These are phyloP conservation scores for Graptemys geographica DNA, from an alignment of 2,797 vertebrate genomes.

Conservation along the genomic window DNA sequence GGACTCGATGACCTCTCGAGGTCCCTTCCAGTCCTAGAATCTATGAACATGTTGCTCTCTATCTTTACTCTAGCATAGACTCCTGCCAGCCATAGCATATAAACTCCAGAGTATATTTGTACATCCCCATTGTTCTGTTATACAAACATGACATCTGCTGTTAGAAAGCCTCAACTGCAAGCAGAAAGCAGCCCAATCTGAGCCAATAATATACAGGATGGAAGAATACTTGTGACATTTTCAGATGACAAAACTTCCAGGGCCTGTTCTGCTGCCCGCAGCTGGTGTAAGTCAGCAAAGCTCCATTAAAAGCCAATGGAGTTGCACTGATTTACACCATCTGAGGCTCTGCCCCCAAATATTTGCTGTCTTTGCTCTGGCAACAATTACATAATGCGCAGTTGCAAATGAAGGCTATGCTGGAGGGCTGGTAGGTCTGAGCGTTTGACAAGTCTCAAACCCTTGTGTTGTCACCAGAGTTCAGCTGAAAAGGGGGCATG, in stretches of 20 bases:
- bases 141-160: constrained; percentile 66
- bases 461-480: too few relatives aligned
- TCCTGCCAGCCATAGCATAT: neutral
- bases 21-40: too few relatives aligned
- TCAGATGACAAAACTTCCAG: rapidly evolving
- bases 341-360: neutral
- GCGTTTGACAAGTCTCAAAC: too few relatives aligned
- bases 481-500: too few relatives aligned
- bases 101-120: rapidly evolving
- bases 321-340: neutral
- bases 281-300: neutral
- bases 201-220: neutral
- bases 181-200: rapidly evolving
- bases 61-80: rapidly evolving
- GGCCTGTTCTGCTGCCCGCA: neutral
- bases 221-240: neutral
- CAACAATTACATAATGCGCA: neutral
- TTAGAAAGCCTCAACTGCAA: constrained; percentile 44
- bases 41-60: rapidly evolving
- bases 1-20: too few relatives aligned
- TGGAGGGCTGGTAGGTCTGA: too few relatives aligned
- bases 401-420: neutral
- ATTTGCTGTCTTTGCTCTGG: neutral
- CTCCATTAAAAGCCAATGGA: neutral
- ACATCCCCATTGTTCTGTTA: rapidly evolving